Percentiles rank a stretch among this genome's conserved stretches.
phyloP scores from a whole-genome alignment of 2,888 invertebrate species.

The Hypselothyrea guttata region DNA sequence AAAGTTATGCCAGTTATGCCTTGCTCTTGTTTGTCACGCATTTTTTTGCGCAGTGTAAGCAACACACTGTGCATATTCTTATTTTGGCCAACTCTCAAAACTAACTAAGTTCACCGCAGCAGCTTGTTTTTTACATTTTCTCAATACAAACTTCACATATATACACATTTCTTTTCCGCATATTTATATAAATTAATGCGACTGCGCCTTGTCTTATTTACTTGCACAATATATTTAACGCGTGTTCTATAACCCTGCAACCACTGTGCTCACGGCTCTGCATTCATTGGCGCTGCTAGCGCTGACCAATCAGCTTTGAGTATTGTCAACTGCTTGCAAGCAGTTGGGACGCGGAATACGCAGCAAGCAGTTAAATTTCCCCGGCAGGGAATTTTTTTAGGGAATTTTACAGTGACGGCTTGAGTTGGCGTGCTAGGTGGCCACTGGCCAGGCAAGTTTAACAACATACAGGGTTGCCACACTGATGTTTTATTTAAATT shows the following conservation, averaged over 20 bases:
- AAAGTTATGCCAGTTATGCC: no score
- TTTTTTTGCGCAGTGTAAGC: no score
- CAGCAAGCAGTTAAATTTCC: conserved; percentile 26
- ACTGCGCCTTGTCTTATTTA: conserved; percentile 29
- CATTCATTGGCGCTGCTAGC: conserved; percentile 17
- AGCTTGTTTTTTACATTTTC: conserved; percentile 9
- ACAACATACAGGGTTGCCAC: no score
- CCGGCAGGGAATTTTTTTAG: not conserved
- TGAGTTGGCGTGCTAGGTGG: no score
- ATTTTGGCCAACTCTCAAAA: conserved; percentile 14
- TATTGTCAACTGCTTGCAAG: conserved; percentile 36
- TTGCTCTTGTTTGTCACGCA: no score
- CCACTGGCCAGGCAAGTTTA: no score
- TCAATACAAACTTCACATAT: conserved; percentile 4
- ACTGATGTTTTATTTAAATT: no score
- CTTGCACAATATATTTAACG: not conserved
- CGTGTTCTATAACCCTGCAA: conserved; percentile 1
- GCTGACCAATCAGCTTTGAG: conserved; percentile 29
- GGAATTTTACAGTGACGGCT: not conserved
- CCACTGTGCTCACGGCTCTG: conserved; percentile 28
- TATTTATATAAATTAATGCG: conserved; percentile 9
- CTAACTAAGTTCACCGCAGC: conserved; percentile 19
- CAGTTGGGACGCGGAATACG: conserved; percentile 4
- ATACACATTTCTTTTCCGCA: not conserved
- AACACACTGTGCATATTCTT: conserved; percentile 5